Conservation (phyloP, 1,140 invertebrate genomes). For the Tetranychus cinnabarinus region DNA sequence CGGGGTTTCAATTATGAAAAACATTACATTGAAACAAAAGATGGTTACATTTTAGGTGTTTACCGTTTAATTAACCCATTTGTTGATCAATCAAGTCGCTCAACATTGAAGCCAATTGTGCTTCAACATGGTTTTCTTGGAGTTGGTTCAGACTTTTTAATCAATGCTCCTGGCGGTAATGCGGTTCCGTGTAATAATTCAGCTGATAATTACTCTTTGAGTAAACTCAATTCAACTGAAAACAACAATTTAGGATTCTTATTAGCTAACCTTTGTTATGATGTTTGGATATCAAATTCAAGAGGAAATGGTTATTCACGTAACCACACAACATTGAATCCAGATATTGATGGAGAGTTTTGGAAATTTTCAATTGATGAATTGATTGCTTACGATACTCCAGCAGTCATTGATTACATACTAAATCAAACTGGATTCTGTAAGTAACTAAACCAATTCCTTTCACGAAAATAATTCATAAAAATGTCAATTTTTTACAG, state of each 20-base stretch:
- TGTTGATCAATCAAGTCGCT: not conserved
- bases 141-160: constrained; percentile 25
- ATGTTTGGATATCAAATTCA: constrained; percentile 20
- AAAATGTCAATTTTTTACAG: too few species aligned
- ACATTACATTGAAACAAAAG: constrained; percentile 5
- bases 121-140: constrained; percentile 50
- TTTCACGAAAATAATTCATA: too few species aligned
- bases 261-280: constrained; percentile 19
- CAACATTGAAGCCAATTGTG: constrained; percentile 20
- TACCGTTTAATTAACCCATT: constrained; percentile 8
- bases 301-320: constrained; percentile 18
- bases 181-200: too few species aligned
- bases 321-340: constrained; percentile 19
- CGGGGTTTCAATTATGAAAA: constrained; percentile 5
- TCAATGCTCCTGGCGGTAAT: not conserved
- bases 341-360: constrained; percentile 17
- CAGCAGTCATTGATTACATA: constrained; percentile 37
- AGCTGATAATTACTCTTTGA: not conserved
- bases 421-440: constrained; percentile 26
- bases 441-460: not conserved
- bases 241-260: constrained; percentile 6
- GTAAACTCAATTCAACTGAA: not conserved
- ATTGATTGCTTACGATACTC: constrained; percentile 42
- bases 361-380: constrained; percentile 36
- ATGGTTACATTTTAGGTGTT: constrained; percentile 5